These are phyloP conservation scores for Acromyrmex echinatior DNA, from an alignment of 1,140 invertebrate species.

Conservation along the genomic window DNA sequence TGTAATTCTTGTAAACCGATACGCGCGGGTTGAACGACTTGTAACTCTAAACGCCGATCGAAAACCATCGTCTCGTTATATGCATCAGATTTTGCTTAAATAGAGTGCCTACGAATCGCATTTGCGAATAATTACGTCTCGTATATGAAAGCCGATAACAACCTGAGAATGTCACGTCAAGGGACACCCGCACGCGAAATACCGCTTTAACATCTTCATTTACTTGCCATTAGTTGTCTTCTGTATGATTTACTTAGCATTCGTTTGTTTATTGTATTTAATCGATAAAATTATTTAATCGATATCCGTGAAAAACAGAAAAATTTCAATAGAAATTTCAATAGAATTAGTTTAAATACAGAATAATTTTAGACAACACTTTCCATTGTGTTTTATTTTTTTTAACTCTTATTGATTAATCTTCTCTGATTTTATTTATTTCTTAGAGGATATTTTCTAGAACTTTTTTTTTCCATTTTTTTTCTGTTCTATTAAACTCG, in stretches of 20 bases:
- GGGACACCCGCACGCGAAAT: not conserved
- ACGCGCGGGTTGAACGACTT: constrained; percentile 44
- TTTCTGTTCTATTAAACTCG: no score
- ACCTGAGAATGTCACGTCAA: constrained; percentile 1
- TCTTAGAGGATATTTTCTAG: not conserved
- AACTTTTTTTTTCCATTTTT: no score
- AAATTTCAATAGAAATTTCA: not conserved
- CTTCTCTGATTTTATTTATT: not conserved
- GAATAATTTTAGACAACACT: not conserved
- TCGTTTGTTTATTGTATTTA: not conserved
- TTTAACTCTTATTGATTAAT: not conserved
- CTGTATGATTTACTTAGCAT: not conserved
- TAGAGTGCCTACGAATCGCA: not conserved
- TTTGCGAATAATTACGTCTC: constrained; percentile 39
- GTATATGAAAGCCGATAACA: constrained; percentile 9
- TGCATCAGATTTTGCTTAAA: constrained; percentile 37
- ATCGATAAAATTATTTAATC: not conserved
- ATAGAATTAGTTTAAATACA: not conserved
- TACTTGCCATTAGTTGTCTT: not conserved
- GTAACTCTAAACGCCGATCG: constrained; percentile 41
- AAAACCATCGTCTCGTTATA: not conserved
- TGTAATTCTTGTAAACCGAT: constrained; percentile 49
- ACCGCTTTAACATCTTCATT: not conserved
- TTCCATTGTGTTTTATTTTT: not conserved
- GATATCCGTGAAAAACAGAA: not conserved